Base-by-base conservation (phyloP, 2,113 vertebrate genomes). In the Pangasianodon gigas region DNA sequence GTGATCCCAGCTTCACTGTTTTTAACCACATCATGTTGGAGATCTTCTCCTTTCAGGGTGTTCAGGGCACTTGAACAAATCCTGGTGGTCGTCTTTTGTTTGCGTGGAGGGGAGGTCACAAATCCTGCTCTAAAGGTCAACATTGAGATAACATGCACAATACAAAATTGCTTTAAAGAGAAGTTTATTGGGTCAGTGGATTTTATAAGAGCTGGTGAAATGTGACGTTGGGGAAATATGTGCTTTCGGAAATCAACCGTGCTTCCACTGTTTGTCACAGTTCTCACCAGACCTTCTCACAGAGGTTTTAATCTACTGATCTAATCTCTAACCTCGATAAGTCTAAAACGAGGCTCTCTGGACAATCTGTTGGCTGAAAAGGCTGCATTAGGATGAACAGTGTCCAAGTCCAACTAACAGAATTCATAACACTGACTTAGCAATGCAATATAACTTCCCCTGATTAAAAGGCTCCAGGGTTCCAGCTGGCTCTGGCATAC, bases 41-140 rank as follows among this genome's bases (percentile, higher is more conserved):
- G 75, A 82, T 81, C 88, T 77, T 60, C 71, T 77, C 58, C 77
- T 24, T 87, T 90, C 84, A 86, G 19, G 32, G 37, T 54, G 79
- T 54, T 56, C 65, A 84, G 65, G 60, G 37, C 26, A 65, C 75
- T 81, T 44, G 32, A 71, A 65, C 85, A 90, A 90, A 82, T 90
- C 84, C 85, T 60, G 56, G 54, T 91, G 77, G 89, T 84, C 24
- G 13, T 32, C 86, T 85, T 89, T 89, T 92, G 88, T 90, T 37
- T 88, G 88, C 44, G 41, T 54, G 60, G 81, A 90, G 62, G 11
- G 74, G 67, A 91, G 94, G 94, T 93, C 92, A n/a, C 79, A 93
- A 93, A 94, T 94, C 92, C 80, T 94, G 93, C 84, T 89, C 87
- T 89, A 88, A 83, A 92, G 96, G 96, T 96, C 94, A 96, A 89